Percentiles rank a stretch among this genome's conserved stretches.
These are phyloP conservation scores for Chelonus insularis DNA, from an alignment of 1,140 invertebrate genomes.

Conservation along the genomic window DNA sequence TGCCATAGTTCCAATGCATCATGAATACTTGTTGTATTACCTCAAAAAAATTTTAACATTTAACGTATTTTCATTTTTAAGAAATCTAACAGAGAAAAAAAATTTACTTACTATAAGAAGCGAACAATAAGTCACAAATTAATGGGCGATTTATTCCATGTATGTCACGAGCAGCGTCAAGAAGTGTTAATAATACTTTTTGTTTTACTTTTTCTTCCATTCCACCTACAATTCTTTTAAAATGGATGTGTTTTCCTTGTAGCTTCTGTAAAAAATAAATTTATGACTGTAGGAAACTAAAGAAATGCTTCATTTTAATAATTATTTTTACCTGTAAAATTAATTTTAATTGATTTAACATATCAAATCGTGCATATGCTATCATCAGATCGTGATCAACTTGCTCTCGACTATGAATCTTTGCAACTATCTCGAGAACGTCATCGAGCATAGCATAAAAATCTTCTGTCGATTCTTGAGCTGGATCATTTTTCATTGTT, in stretches of 20 bases:
- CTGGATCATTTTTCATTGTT: too few species aligned
- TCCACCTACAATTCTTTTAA: conserved; percentile 54
- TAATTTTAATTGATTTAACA: conserved; percentile 19
- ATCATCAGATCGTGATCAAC: conserved; percentile 50
- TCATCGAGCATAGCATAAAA: conserved; percentile 52
- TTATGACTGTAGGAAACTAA: too few species aligned
- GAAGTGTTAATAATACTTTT: conserved; percentile 15
- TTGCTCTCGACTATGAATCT: conserved; percentile 48
- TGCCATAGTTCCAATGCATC: conserved; percentile 52
- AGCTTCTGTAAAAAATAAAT: too few species aligned
- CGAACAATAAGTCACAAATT: conserved; percentile 58
- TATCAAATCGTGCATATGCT: conserved; percentile 22
- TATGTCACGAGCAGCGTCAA: conserved; percentile 9
- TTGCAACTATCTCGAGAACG: conserved; percentile 48
- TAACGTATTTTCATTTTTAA: conserved; percentile 4
- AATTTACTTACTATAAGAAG: conserved; percentile 58
- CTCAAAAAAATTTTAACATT: conserved; percentile 44
- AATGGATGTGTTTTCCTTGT: conserved; percentile 55
- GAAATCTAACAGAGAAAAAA: too few species aligned
- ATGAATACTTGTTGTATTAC: conserved; percentile 53
- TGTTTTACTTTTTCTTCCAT: conserved; percentile 47
- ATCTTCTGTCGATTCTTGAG: too few species aligned
- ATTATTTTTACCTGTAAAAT: conserved; percentile 37
- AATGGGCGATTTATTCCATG: background rate
- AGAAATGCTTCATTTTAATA: too few species aligned